Conservation (phyloP, 2,113 vertebrate species). For the Cebidichthys violaceus region DNA sequence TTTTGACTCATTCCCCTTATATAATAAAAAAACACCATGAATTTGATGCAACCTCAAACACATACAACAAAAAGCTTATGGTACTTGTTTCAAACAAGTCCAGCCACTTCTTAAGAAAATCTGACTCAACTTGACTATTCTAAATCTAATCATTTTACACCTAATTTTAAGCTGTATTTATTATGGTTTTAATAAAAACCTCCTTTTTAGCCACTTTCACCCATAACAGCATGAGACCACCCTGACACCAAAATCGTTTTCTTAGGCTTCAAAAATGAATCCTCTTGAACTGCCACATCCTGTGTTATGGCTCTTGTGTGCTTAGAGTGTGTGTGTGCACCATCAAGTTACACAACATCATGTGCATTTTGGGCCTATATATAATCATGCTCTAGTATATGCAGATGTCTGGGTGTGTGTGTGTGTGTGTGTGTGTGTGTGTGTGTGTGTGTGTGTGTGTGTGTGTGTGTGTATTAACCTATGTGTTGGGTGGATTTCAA, state of each 20-base stretch:
- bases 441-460: conserved; percentile 27
- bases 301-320: neutral
- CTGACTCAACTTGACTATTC: neutral
- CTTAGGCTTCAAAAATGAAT: conserved; percentile 23
- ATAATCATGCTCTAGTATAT: conserved; percentile 3
- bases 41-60: too few relatives aligned
- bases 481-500: conserved; percentile 71
- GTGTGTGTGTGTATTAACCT: conserved; percentile 39
- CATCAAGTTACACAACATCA: conserved; percentile 5
- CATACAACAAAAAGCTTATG: neutral
- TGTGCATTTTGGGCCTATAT: neutral
- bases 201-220: neutral
- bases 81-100: neutral
- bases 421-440: neutral
- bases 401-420: conserved; percentile 3
- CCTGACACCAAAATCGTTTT: neutral
- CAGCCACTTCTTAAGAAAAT: conserved; percentile 5
- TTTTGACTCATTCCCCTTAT: neutral
- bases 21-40: too few relatives aligned
- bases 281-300: conserved; percentile 34
- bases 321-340: neutral
- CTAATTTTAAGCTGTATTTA: conserved; percentile 1
- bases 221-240: neutral
- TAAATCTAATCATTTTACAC: neutral
- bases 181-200: conserved; percentile 9